phyloP scores from a whole-genome alignment of 2,113 vertebrate species.

The Toxotes jaculatrix region DNA sequence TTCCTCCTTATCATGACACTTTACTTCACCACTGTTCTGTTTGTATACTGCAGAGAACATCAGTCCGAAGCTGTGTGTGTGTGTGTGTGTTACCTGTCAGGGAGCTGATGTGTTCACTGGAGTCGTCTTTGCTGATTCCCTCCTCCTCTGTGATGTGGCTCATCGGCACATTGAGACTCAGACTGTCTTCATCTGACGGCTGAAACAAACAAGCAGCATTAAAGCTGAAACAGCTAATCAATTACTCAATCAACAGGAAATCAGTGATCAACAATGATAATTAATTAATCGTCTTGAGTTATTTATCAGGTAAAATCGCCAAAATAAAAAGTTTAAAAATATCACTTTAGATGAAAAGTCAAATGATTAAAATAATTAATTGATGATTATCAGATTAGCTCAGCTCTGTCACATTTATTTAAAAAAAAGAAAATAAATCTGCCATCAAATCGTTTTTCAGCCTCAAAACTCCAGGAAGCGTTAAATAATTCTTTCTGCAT shows the following conservation, averaged over 20 bases:
- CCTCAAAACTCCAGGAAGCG: no score
- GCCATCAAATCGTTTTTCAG: no score
- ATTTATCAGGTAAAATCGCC: background rate
- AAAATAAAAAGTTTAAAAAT: background rate
- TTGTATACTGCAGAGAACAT: no score
- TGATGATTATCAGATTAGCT: no score
- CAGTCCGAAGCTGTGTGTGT: background rate
- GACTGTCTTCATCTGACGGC: slow-evolving; percentile 95
- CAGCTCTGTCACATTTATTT: background rate
- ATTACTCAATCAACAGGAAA: background rate
- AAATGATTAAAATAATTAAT: no score
- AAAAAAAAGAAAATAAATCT: no score
- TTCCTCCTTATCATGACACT: no score
- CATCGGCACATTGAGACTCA: slow-evolving; percentile 93
- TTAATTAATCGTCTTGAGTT: background rate
- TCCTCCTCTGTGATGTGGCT: slow-evolving; percentile 94
- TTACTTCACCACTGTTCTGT: no score
- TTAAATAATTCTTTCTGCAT: no score
- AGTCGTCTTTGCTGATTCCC: slow-evolving; percentile 89
- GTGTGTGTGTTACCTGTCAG: slow-evolving; percentile 84
- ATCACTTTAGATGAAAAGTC: no score
- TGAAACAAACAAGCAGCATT: slow-evolving; percentile 53
- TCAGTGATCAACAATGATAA: background rate
- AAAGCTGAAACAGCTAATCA: background rate
- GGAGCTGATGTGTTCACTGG: slow-evolving; percentile 85